phyloP scores from a whole-genome alignment of 2,113 vertebrate species.

The Indicator maculatus region DNA sequence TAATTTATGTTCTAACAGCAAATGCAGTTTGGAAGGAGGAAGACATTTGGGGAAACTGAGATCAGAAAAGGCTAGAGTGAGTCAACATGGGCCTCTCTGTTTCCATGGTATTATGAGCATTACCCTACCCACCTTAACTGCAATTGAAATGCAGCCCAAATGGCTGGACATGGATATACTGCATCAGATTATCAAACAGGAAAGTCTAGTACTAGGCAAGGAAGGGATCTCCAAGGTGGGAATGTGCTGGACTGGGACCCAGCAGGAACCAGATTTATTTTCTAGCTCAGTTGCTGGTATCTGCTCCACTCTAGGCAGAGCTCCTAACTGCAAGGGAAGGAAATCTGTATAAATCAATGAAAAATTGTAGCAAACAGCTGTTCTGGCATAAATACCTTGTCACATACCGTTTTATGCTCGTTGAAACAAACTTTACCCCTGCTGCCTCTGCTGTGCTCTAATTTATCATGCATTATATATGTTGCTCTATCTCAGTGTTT shows the following conservation, averaged over 20 bases:
- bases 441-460: background rate
- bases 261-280: background rate
- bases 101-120: background rate
- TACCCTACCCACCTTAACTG: background rate
- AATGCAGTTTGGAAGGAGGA: background rate
- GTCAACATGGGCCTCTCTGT: background rate
- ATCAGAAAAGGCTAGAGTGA: background rate
- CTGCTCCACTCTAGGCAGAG: background rate
- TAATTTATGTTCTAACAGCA: conserved; percentile 16
- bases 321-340: background rate
- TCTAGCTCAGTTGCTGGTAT: background rate
- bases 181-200: background rate
- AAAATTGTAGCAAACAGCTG: conserved; percentile 2
- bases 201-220: background rate
- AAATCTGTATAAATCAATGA: conserved; percentile 15
- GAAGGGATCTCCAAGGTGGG: background rate
- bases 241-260: accelerated
- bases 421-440: conserved; percentile 3
- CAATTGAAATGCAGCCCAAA: background rate
- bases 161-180: background rate
- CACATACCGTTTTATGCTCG: conserved; percentile 27
- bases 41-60: background rate
- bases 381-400: background rate
- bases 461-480: conserved; percentile 43
- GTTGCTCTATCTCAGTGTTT: background rate